Base-by-base conservation (phyloP, 2,797 vertebrate genomes). In the Sylvia borin region DNA sequence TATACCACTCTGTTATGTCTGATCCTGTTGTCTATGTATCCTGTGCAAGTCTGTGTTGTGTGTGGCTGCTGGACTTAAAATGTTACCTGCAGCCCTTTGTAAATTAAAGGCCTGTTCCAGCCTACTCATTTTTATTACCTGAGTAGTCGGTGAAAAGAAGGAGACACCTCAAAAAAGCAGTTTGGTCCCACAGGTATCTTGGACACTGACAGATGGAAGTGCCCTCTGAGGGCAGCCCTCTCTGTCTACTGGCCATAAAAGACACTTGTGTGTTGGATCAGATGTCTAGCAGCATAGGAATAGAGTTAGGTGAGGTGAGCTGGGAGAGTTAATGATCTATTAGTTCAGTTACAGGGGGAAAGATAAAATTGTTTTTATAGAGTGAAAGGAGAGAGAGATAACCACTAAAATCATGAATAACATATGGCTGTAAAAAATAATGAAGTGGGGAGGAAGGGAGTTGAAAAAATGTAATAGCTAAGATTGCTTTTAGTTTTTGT, bases 351-450 rank as follows among this genome's bases (percentile, higher is more conserved):
- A 67, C 38, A 32, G n/a, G 43, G 31, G 34, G 68, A 65, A 80
- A 94, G 77, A 54, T 84, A 87, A 87, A 92, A 62, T 38, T 67
- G 51, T 34, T 91, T 90, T 61, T 5, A 4, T 36, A 83, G 61
- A 90, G 66, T 24, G 48, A 74, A 80, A 91, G 75, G 61, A 65
- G 51, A 68, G 51, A 68, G 58, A 54, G 73, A 60, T 3, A 88
- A 84, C 18, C 31, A 38, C 51, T 53, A 24, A 78, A 95, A 95
- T 18, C 40, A 55, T 25, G n/a, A 72, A 45, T 75, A 86, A 65
- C 47, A 7, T 54, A 61, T 11, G 55, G 25, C 78, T 94, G 79
- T 90, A 88, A 95, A 92, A 84, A 78, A 72, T 66, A 90, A 92
- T 84, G 47, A 90, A 83, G 45, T 83, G 43, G 16, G 53, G 43